Evolutionary conservation across 2,113 vertebrate genomes (phyloP).

Genomic region (Euleptes europaea): DNA sequence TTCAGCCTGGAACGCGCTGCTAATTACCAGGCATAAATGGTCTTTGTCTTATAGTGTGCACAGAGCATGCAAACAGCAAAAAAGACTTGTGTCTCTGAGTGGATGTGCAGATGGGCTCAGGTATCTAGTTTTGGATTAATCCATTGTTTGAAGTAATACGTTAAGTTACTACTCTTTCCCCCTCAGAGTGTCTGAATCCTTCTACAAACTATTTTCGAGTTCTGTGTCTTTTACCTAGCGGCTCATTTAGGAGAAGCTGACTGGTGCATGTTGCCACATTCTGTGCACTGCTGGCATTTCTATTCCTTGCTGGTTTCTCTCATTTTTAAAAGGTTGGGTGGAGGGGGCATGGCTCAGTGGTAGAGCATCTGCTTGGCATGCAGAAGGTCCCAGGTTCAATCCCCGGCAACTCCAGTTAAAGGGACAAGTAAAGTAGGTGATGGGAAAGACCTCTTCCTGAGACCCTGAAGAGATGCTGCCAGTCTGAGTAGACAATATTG

Average conservation of each 20-base stretch:
- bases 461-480: no score
- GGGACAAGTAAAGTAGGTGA: no score
- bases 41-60: accelerated
- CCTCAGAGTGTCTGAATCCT: neutral
- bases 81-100: neutral
- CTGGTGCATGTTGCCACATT: no score
- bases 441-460: no score
- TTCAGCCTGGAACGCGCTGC: no score
- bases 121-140: neutral
- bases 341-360: no score
- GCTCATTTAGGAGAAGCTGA: neutral
- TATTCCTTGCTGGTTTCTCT: neutral
- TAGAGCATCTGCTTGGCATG: no score
- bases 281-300: neutral
- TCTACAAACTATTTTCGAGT: neutral
- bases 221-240: neutral
- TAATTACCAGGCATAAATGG: no score
- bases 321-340: no score
- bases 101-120: neutral
- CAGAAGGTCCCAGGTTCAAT: no score
- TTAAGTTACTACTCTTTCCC: neutral
- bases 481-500: no score
- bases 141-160: neutral
- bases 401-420: no score
- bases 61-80: neutral